Evolutionary conservation across 2,113 vertebrate genomes (phyloP).

Genomic region (Carassius auratus): DNA sequence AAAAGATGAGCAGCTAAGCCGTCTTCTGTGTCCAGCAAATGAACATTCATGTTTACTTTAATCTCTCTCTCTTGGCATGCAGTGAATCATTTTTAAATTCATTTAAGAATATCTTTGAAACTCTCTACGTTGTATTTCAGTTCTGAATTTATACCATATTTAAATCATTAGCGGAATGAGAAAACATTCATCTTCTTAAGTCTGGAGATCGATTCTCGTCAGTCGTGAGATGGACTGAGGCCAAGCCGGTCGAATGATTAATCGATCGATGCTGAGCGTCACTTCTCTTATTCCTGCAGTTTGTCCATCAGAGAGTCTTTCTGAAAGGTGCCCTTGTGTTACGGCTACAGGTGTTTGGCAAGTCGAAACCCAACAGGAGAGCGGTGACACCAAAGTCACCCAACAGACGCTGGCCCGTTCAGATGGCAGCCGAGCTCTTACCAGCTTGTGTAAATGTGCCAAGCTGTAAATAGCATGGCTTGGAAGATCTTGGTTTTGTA

Average conservation of each 20-base stretch:
- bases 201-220: slow-evolving; percentile 20
- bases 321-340: slow-evolving; percentile 55
- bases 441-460: slow-evolving; percentile 43
- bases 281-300: slow-evolving; percentile 19
- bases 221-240: slow-evolving; percentile 21
- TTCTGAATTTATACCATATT: not conserved
- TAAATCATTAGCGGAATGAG: slow-evolving; percentile 1
- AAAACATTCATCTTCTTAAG: not conserved
- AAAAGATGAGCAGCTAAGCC: not conserved
- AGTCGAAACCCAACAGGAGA: slow-evolving; percentile 7
- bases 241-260: slow-evolving; percentile 40
- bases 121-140: not conserved
- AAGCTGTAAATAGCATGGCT: slow-evolving; percentile 40
- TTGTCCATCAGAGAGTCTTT: slow-evolving; percentile 26
- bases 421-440: slow-evolving; percentile 36
- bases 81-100: not conserved
- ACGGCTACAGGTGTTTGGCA: slow-evolving; percentile 45
- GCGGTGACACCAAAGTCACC: slow-evolving; percentile 37
- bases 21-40: slow-evolving; percentile 3
- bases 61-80: not conserved
- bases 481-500: slow-evolving; percentile 21
- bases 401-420: slow-evolving; percentile 38
- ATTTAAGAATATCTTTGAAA: not conserved
- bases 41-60: not conserved
- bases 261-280: slow-evolving; percentile 39